Evolutionary conservation across 2,888 invertebrate genomes (phyloP).

Genomic region (Lathronympha strigana): DNA sequence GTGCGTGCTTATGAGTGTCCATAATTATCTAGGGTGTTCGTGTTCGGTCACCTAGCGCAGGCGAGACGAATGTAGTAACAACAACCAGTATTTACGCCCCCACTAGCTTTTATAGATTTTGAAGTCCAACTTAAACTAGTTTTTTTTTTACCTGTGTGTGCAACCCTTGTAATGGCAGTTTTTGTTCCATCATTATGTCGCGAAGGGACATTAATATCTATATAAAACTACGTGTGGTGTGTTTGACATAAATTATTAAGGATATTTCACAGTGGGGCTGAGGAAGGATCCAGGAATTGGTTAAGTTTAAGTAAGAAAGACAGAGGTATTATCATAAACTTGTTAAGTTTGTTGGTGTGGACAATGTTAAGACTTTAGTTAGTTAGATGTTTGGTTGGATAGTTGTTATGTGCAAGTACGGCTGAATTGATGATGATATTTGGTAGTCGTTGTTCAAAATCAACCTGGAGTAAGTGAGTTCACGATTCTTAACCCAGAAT

Average conservation of each 20-base stretch:
- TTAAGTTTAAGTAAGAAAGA: neutral
- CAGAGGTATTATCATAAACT: too few relatives aligned
- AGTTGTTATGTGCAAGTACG: too few relatives aligned
- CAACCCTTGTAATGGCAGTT: constrained; percentile 44
- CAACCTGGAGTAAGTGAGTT: too few relatives aligned
- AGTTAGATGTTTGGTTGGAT: too few relatives aligned
- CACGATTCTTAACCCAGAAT: too few relatives aligned
- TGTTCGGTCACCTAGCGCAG: neutral
- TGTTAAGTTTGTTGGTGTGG: too few relatives aligned
- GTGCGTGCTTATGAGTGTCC: constrained; percentile 54
- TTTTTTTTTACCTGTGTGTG: constrained; percentile 54
- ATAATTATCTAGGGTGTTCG: constrained; percentile 56
- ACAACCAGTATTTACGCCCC: neutral
- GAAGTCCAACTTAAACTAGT: neutral
- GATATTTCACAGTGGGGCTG: constrained; percentile 13
- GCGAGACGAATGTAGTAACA: neutral
- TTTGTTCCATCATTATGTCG: constrained; percentile 35
- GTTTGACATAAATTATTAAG: constrained; percentile 15
- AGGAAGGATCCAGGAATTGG: constrained; percentile 7
- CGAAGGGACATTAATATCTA: neutral
- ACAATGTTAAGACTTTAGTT: too few relatives aligned
- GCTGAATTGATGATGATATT: too few relatives aligned
- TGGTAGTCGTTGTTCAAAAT: too few relatives aligned
- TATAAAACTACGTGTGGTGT: constrained; percentile 14
- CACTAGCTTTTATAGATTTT: neutral